phyloP scores from a whole-genome alignment of 2,797 vertebrate genomes.

The Sebastes diploproa region DNA sequence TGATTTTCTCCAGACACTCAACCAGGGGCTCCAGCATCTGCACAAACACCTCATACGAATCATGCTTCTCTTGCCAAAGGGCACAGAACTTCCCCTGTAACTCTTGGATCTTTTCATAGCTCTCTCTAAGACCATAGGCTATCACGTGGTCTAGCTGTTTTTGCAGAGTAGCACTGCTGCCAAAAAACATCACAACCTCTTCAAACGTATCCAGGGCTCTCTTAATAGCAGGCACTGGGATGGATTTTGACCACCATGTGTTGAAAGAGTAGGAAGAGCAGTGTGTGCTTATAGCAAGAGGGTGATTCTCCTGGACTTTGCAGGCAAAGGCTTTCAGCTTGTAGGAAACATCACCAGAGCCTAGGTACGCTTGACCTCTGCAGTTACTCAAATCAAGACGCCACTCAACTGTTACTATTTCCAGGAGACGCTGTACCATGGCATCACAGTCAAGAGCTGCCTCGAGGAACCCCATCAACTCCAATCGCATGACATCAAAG shows the following conservation, averaged over 20 bases:
- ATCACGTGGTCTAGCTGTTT: conserved; percentile 85
- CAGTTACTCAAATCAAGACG: conserved; percentile 83
- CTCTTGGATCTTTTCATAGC: conserved; percentile 85
- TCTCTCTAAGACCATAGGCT: conserved; percentile 82
- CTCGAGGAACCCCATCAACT: conserved; percentile 84
- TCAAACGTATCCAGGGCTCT: conserved; percentile 83
- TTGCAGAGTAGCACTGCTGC: conserved; percentile 73
- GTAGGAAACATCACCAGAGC: conserved; percentile 83
- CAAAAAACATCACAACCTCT: conserved; percentile 83
- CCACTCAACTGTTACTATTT: conserved; percentile 81
- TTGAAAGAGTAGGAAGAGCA: conserved; percentile 87
- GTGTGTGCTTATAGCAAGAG: conserved; percentile 86
- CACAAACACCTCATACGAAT: conserved; percentile 86
- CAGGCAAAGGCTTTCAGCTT: conserved; percentile 87
- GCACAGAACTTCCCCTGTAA: conserved; percentile 82
- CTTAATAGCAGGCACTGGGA: conserved; percentile 82
- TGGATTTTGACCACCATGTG: conserved; percentile 86
- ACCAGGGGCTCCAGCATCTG: conserved; percentile 85
- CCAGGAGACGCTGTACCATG: conserved; percentile 77
- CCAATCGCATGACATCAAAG: conserved; percentile 85
- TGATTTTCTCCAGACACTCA: conserved; percentile 83
- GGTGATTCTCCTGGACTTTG: conserved; percentile 85
- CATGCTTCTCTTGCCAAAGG: conserved; percentile 84
- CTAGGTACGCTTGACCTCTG: conserved; percentile 85
- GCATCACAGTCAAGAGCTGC: conserved; percentile 77